These are phyloP conservation scores for Cosmia trapezina DNA, from an alignment of 2,888 invertebrate genomes.

Conservation along the genomic window DNA sequence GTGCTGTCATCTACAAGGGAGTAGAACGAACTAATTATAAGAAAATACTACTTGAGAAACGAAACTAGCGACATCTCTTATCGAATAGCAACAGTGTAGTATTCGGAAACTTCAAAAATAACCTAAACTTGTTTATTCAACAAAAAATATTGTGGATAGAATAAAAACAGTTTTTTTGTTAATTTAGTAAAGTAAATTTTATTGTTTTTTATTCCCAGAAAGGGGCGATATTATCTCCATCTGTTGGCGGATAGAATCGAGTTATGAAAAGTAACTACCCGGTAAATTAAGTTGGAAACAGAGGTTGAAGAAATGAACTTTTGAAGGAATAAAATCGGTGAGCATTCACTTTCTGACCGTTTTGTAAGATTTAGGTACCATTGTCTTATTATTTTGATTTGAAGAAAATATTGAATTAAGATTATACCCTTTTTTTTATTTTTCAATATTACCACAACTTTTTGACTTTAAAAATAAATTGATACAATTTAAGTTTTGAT, in stretches of 20 bases:
- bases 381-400: not conserved
- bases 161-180: not conserved
- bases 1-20: slow-evolving; percentile 60
- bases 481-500: too few species aligned
- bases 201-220: too few species aligned
- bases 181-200: not conserved
- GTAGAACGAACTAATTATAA: slow-evolving; percentile 28
- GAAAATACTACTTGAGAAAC: slow-evolving; percentile 24
- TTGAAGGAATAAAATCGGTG: not conserved
- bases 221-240: slow-evolving; percentile 4
- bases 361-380: not conserved
- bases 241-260: slow-evolving; percentile 23
- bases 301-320: not conserved
- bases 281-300: not conserved
- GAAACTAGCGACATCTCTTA: slow-evolving; percentile 59
- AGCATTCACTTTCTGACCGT: not conserved
- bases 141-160: rapidly evolving
- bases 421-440: not conserved
- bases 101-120: too few species aligned
- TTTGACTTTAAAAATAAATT: not conserved
- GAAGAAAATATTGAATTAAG: not conserved
- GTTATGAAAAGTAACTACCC: not conserved
- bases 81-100: slow-evolving; percentile 41
- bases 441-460: not conserved
- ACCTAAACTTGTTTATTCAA: rapidly evolving